phyloP scores from a whole-genome alignment of 2,113 vertebrate species.

The Xyrauchen texanus region DNA sequence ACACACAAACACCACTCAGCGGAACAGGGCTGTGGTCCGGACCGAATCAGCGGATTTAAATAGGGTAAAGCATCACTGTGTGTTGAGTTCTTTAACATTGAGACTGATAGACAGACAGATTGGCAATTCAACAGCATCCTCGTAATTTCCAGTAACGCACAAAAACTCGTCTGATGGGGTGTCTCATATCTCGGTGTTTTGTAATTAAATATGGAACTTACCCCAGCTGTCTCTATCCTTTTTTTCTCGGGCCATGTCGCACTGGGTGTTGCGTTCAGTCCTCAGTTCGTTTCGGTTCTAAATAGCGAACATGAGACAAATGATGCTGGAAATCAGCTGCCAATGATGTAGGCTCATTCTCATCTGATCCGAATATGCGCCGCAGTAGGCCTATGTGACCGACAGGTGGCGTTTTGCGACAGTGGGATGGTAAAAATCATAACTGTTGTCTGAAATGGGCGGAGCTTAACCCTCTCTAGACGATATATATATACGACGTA shows the following conservation, averaged over 20 bases:
- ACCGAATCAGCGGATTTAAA: neutral
- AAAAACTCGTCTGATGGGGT: conserved; percentile 1
- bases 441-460: neutral
- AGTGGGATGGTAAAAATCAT: conserved; percentile 11
- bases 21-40: conserved; percentile 41
- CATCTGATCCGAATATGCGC: conserved; percentile 45
- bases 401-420: conserved; percentile 60
- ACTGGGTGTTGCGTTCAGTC: conserved; percentile 51
- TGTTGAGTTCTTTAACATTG: neutral
- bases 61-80: neutral
- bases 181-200: conserved; percentile 12
- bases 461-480: no score
- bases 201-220: conserved; percentile 74
- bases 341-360: conserved; percentile 70
- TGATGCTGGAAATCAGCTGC: conserved; percentile 68
- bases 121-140: neutral
- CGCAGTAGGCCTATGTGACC: accelerated
- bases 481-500: no score
- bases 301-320: conserved; percentile 65
- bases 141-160: conserved; percentile 3
- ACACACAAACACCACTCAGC: neutral
- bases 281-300: conserved; percentile 52
- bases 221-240: conserved; percentile 92
- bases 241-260: conserved; percentile 81
- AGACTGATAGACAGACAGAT: neutral